phyloP scores from a whole-genome alignment of 2,797 vertebrate genomes.

The Anguilla megastoma region DNA sequence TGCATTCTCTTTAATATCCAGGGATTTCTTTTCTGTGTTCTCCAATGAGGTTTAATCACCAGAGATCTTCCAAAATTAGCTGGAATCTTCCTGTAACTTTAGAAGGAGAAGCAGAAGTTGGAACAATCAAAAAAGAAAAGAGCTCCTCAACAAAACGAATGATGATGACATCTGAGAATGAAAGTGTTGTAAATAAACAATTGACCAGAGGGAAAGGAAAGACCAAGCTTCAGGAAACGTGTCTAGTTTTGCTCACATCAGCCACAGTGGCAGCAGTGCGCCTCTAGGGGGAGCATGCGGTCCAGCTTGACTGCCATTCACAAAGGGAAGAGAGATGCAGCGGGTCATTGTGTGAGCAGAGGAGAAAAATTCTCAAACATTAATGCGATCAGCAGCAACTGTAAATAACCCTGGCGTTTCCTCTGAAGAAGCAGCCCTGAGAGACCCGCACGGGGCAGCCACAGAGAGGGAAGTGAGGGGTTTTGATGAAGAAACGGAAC shows the following conservation, averaged over 20 bases:
- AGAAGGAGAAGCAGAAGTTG: slow-evolving; percentile 17
- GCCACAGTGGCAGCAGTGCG: slow-evolving; percentile 25
- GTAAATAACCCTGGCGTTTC: slow-evolving; percentile 27
- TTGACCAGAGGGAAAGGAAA: not conserved
- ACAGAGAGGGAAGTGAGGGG: slow-evolving; percentile 5
- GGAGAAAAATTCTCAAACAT: slow-evolving; percentile 17
- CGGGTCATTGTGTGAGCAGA: slow-evolving; percentile 28
- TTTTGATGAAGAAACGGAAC: slow-evolving; percentile 25
- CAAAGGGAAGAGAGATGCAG: slow-evolving; percentile 21
- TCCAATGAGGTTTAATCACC: not conserved
- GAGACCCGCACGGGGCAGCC: not conserved
- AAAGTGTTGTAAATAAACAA: not conserved
- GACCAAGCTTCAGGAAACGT: not conserved
- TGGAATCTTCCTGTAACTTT: not conserved
- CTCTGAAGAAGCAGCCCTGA: slow-evolving; percentile 13
- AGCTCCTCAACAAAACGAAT: not conserved
- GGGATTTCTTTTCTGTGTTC: not conserved
- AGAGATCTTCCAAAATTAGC: not conserved
- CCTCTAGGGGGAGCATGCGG: slow-evolving; percentile 61
- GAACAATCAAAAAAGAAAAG: slow-evolving; percentile 23
- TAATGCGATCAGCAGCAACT: slow-evolving; percentile 4
- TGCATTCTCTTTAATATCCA: not conserved
- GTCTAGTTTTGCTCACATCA: not conserved
- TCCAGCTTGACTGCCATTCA: slow-evolving; percentile 36
- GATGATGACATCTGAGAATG: slow-evolving; percentile 12